Conservation (phyloP, 1,140 invertebrate species). For the Trypoxylus dichotomus region DNA sequence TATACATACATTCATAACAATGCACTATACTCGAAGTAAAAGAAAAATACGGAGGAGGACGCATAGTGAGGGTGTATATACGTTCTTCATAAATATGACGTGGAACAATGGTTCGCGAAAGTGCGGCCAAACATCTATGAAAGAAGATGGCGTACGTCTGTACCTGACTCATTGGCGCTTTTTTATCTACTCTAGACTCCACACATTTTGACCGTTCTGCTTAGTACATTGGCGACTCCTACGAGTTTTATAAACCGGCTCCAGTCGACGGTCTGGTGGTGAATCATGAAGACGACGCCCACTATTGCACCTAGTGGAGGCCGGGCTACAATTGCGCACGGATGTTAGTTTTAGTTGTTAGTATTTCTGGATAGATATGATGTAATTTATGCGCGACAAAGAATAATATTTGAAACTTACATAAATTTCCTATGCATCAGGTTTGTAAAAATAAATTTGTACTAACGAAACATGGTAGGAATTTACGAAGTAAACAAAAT, state of each 20-base stretch:
- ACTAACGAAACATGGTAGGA: no score
- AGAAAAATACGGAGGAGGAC: background rate
- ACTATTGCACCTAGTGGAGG: background rate
- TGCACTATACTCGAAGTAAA: background rate
- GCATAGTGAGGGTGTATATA: background rate
- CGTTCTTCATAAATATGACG: background rate
- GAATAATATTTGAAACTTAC: background rate
- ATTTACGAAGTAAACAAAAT: no score
- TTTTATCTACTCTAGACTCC: background rate
- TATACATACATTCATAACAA: background rate
- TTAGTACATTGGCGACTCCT: background rate
- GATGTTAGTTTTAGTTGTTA: background rate
- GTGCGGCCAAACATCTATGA: background rate
- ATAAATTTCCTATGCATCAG: background rate
- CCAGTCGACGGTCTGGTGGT: background rate
- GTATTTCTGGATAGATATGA: background rate
- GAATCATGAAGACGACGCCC: slow-evolving; percentile 2
- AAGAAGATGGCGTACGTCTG: background rate
- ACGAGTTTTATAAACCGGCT: background rate
- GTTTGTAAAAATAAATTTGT: no score
- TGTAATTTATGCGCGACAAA: no score
- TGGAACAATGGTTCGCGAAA: slow-evolving; percentile 8
- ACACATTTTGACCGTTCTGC: background rate
- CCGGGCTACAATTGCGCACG: background rate
- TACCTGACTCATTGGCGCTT: background rate